A percentile compares a stretch with the other conserved stretches of the same genome.
phyloP scores from a whole-genome alignment of 2,113 vertebrate species.

The Sylvilagus bachmani region DNA sequence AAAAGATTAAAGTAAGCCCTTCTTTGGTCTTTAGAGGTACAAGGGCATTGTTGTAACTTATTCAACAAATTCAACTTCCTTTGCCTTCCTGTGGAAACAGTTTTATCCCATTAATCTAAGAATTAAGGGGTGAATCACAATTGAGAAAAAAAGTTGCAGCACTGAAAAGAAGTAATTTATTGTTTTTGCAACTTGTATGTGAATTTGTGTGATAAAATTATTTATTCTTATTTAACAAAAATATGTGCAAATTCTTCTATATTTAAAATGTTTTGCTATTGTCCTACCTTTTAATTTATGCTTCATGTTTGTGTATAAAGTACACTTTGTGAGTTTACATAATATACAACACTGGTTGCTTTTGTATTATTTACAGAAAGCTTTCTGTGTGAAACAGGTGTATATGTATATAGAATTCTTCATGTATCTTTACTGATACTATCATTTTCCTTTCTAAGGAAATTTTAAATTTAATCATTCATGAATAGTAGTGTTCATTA shows the following conservation, averaged over 20 bases:
- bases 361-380: conserved; percentile 86
- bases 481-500: conserved; percentile 56
- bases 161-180: conserved; percentile 99
- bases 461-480: conserved; percentile 68
- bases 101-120: conserved; percentile 84
- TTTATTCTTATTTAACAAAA: conserved; percentile 99
- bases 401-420: conserved; percentile 78
- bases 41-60: conserved; percentile 39
- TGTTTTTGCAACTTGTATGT: conserved; percentile 98
- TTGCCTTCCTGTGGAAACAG: conserved; percentile 89
- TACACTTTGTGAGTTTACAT: conserved; percentile 89
- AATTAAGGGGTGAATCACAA: conserved; percentile 84
- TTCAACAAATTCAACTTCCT: conserved; percentile 47
- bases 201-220: conserved; percentile 95
- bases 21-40: not conserved
- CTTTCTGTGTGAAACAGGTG: conserved; percentile 84
- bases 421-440: conserved; percentile 77
- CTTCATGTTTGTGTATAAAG: conserved; percentile 88
- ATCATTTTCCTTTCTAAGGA: conserved; percentile 71
- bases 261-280: conserved; percentile 90
- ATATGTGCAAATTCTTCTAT: conserved; percentile 90
- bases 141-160: conserved; percentile 87
- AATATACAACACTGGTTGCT: conserved; percentile 89
- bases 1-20: not conserved
- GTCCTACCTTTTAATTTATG: conserved; percentile 88